Base-by-base conservation (phyloP, 2,797 vertebrate species). In the Lepidocolaptes lacrymiger region DNA sequence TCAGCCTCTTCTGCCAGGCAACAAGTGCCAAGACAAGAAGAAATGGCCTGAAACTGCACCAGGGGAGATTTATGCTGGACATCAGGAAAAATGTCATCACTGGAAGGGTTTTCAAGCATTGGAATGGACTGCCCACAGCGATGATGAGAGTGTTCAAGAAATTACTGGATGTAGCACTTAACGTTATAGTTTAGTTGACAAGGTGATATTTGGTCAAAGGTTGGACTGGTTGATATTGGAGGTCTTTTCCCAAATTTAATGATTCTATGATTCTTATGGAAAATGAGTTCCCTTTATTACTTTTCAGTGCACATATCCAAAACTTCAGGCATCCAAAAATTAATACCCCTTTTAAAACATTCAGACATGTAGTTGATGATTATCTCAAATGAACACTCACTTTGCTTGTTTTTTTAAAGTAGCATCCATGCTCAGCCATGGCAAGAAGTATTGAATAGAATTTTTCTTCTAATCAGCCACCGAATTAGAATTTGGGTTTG, bases 1-100 rank as follows among this genome's bases (percentile, higher is more conserved):
- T 32, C 0, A 0, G 15, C 8, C 30, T 41, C 12, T 48, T 55
- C 10, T 41, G 26, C 34, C 26, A 20, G 8, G 17, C 6, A 43
- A 23, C 10, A 7, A 62, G 22, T 7, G 15, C 8, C 12, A 37
- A 28, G 4, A 56, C 2, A 1, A 30, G 20, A 39, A 24, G 28
- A 37, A 10, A 34, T 11, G n/a, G 4, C 17, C 37, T 83, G n/a
- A 63, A 76, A 16, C 20, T 71, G 8, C 21, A 51, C 9, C 28
- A 44, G 37, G 23, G 12, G 12, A 63, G 14, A 7, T 19, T 34
- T 44, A 39, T 4, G 1, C 5, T 19, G 21, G 14, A 63, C 7
- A 58, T 34, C 27, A 58, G 7, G 36, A 56, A 15, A 34, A 44
- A 56, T 15, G 37, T 56, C 28, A 22, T 51, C 37, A 44, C 8